Percentiles rank a stretch among this genome's conserved stretches.
These are phyloP conservation scores for Isotomurus palustris DNA, from an alignment of 2,888 invertebrate species.

Conservation along the genomic window DNA sequence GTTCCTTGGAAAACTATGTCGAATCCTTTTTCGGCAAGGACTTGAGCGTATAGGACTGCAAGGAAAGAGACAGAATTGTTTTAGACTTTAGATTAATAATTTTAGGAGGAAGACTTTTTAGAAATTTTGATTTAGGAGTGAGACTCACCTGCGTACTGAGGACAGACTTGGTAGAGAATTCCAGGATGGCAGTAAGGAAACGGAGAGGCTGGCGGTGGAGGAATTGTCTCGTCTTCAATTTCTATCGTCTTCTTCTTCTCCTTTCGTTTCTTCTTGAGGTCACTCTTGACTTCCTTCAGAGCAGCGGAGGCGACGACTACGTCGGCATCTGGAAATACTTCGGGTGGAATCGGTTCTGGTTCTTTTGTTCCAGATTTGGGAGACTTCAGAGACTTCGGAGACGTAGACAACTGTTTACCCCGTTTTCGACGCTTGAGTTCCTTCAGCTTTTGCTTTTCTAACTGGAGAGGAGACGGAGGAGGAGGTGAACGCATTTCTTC, in stretches of 20 bases:
- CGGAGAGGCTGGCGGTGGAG: constrained; percentile 39
- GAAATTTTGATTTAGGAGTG: not conserved
- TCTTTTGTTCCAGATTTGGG: too few relatives aligned
- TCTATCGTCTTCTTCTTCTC: constrained; percentile 13
- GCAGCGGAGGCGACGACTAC: too few relatives aligned
- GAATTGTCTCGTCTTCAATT: constrained; percentile 7
- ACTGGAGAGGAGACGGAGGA: constrained; percentile 50
- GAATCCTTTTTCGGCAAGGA: constrained; percentile 43
- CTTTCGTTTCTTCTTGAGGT: constrained; percentile 11
- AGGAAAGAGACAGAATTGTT: not conserved
- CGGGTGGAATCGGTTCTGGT: too few relatives aligned
- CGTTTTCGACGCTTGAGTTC: too few relatives aligned
- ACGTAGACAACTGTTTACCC: too few relatives aligned
- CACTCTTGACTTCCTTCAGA: too few relatives aligned
- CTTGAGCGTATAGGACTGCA: constrained; percentile 43
- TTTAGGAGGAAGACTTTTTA: not conserved
- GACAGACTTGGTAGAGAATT: constrained; percentile 45
- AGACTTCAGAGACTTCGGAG: too few relatives aligned
- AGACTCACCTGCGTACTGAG: constrained; percentile 43
- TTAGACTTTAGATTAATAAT: not conserved
- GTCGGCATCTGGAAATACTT: too few relatives aligned
- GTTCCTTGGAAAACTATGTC: constrained; percentile 43
- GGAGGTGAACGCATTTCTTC: constrained; percentile 61
- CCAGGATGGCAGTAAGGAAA: constrained; percentile 45
- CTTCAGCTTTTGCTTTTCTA: constrained; percentile 14